Evolutionary conservation across 2,797 vertebrate species (phyloP).

Genomic region (Diglossa cyanea): DNA sequence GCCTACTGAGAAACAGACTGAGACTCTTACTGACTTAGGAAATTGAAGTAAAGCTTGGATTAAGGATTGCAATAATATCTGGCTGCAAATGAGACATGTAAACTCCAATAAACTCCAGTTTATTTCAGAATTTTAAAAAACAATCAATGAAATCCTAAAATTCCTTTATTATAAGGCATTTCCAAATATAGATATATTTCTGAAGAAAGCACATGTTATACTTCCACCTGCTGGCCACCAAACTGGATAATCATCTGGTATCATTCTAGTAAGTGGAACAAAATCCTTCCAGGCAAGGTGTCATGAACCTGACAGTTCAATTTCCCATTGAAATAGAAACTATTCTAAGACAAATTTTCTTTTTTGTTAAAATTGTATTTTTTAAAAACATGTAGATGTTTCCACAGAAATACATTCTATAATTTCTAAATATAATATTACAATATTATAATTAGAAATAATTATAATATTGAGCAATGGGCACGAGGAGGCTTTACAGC

Average conservation of each 20-base stretch:
- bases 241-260: background rate
- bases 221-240: conserved; percentile 36
- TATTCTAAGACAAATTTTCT: background rate
- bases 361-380: background rate
- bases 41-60: background rate
- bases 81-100: background rate
- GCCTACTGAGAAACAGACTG: background rate
- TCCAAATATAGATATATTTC: background rate
- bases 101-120: background rate
- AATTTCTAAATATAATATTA: background rate
- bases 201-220: background rate
- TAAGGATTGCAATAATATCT: background rate
- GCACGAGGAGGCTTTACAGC: background rate
- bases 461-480: background rate
- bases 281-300: background rate
- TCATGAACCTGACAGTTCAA: background rate
- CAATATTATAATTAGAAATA: background rate
- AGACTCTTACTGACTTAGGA: background rate
- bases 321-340: background rate
- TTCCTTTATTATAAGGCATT: background rate
- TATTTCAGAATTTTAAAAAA: background rate
- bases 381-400: background rate
- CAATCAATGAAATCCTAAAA: background rate
- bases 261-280: background rate
- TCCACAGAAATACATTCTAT: background rate